Base-by-base conservation (phyloP, 2,888 invertebrate genomes). In the Machimus atricapillus region DNA sequence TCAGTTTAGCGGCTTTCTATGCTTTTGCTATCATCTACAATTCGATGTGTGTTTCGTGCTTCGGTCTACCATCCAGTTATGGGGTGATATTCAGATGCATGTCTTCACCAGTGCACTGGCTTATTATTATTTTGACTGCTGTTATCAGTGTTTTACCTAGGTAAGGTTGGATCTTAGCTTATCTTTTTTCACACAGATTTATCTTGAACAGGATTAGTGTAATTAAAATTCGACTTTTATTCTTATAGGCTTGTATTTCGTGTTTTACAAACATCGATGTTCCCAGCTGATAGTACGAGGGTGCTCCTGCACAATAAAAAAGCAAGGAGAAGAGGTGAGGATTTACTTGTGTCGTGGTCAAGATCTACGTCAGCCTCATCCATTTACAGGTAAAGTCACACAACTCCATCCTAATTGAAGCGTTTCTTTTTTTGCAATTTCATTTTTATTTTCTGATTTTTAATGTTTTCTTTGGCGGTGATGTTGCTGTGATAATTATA, bases 1-100 rank as follows among this genome's bases (percentile, higher is more conserved):
- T 96, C 37, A 98, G 98, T 88, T 94, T 98, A 90, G 93, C 94
- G 74, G 93, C 96, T 88, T 98, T 97, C 94, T 97, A 97, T 93
- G 93, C 95, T 90, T 96, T 98, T 92, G 97, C 97, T 88, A 93
- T 98, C 87, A 91, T 97, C 83, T 98, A 98, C 93, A 97, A 98
- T 93, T 94, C 95, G 12, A 92, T 97, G 89, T 97, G 97, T 92
- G 95, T 97, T 89, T 94, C 95, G 89, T 97, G 97, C 92, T 95
- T 97, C 92, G 96, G 96, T 87, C 93, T 98, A 90, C 97, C 97
- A 58, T 97, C 97, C 90, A 98, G 97, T 37, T 97, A 96, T 92
- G 96, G 96, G 96, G 97, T 98, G 86, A 96, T 98, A 93, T 95
- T 96, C 91, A 94, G 95, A 91, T 95, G 97, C 85, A 93, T 98